Percentiles rank a stretch among this genome's conserved stretches.
Evolutionary conservation across 1,140 invertebrate species (phyloP).

Genomic region (Neomicropteryx cornuta): DNA sequence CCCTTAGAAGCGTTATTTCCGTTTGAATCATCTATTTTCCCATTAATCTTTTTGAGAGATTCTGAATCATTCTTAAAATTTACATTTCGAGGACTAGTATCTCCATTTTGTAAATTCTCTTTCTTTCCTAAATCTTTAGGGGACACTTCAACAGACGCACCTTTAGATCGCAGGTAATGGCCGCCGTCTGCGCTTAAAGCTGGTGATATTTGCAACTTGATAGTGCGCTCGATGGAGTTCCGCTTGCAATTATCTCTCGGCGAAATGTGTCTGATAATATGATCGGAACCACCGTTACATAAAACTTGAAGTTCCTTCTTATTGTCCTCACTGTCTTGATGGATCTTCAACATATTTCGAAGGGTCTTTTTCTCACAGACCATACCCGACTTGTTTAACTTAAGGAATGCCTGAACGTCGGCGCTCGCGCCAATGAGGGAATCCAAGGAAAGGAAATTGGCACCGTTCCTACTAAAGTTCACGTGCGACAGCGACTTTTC

Average conservation of each 20-base stretch:
- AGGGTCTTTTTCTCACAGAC: constrained; percentile 31
- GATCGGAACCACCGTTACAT: constrained; percentile 29
- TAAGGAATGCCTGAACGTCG: constrained; percentile 51
- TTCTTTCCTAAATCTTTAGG: constrained; percentile 6
- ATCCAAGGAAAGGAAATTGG: constrained; percentile 59
- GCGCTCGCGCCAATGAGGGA: constrained; percentile 49
- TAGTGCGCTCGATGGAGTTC: not conserved
- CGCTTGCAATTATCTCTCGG: constrained; percentile 6
- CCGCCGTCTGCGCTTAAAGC: constrained; percentile 13
- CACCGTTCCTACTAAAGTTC: constrained; percentile 55
- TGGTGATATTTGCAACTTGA: constrained; percentile 12
- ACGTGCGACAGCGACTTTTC: constrained; percentile 59
- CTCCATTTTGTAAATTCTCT: constrained; percentile 9
- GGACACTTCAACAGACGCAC: constrained; percentile 12
- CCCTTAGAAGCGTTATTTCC: not conserved
- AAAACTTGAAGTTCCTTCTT: constrained; percentile 9
- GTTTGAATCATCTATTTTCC: constrained; percentile 7
- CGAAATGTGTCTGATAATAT: constrained; percentile 1
- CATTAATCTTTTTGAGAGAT: constrained; percentile 6
- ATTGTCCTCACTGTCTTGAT: constrained; percentile 7
- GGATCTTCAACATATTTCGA: constrained; percentile 19
- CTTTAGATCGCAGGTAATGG: constrained; percentile 19
- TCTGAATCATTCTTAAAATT: constrained; percentile 6
- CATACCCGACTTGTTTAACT: constrained; percentile 26
- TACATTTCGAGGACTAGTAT: constrained; percentile 6